Percentiles rank a stretch among this genome's conserved stretches.
These are phyloP conservation scores for Eutrigla gurnardus DNA, from an alignment of 2,797 vertebrate species.

Conservation along the genomic window DNA sequence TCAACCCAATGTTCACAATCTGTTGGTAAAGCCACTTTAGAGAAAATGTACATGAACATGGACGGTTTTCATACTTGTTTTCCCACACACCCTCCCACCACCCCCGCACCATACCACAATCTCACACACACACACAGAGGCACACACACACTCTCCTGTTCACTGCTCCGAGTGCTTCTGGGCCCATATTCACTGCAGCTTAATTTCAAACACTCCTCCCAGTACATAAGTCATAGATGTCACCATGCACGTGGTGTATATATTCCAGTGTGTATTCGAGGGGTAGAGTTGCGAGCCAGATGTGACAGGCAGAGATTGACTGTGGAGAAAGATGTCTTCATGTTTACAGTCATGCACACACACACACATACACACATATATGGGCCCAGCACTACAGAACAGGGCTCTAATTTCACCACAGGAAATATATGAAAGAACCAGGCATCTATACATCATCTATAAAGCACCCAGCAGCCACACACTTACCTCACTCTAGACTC, in stretches of 20 bases:
- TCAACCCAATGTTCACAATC: not conserved
- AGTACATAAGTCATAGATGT: conserved; percentile 81
- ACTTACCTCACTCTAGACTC: conserved; percentile 69
- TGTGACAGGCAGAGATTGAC: conserved; percentile 87
- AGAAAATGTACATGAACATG: not conserved
- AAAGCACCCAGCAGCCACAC: conserved; percentile 71
- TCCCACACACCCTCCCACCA: conserved; percentile 22
- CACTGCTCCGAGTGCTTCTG: conserved; percentile 56
- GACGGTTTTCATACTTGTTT: conserved; percentile 26
- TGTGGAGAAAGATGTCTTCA: conserved; percentile 81
- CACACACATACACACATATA: conserved; percentile 29
- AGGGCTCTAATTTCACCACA: conserved; percentile 81
- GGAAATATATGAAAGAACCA: conserved; percentile 85
- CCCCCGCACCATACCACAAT: conserved; percentile 16
- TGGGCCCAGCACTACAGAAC: conserved; percentile 78
- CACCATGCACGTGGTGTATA: conserved; percentile 73
- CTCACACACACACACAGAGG: conserved; percentile 18
- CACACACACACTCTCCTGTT: conserved; percentile 20
- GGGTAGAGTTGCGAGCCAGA: conserved; percentile 88
- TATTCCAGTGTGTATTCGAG: conserved; percentile 84
- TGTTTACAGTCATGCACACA: conserved; percentile 73
- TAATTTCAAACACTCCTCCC: conserved; percentile 80
- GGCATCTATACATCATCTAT: conserved; percentile 84
- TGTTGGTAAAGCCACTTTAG: not conserved
- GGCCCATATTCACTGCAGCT: conserved; percentile 76